A percentile compares a stretch with the other conserved stretches of the same genome.
Evolutionary conservation across 2,113 vertebrate species (phyloP).

Genomic region (Tenrec ecaudatus): DNA sequence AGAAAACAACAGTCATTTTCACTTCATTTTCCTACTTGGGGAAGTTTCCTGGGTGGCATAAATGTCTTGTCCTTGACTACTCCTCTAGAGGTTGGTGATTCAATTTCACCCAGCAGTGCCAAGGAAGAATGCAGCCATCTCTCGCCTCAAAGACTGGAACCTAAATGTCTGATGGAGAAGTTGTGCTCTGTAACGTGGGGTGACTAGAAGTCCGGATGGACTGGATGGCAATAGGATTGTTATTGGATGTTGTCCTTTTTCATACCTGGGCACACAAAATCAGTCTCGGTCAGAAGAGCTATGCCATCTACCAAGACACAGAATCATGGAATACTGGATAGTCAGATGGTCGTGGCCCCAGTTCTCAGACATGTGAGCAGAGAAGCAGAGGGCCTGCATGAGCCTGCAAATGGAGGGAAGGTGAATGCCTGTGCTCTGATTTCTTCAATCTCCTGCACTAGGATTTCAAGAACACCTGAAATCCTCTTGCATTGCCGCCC

Average conservation of each 20-base stretch:
- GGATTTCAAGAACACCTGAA: constrained; percentile 16
- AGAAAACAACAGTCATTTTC: background rate
- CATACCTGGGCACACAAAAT: background rate
- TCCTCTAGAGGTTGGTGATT: background rate
- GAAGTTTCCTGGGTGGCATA: background rate
- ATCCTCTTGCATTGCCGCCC: background rate
- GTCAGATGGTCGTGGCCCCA: background rate
- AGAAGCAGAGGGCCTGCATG: background rate
- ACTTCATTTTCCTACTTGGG: background rate
- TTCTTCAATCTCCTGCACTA: constrained; percentile 52
- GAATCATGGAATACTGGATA: background rate
- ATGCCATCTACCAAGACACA: background rate
- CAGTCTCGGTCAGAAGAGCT: background rate
- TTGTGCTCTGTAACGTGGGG: background rate
- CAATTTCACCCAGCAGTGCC: background rate
- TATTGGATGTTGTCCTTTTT: background rate
- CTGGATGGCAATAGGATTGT: background rate
- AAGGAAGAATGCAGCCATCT: background rate
- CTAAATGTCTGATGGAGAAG: background rate
- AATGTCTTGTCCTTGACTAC: background rate
- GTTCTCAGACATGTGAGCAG: constrained; percentile 11
- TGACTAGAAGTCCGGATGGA: background rate
- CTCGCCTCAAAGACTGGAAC: too few species aligned
- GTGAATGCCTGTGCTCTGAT: constrained; percentile 3
- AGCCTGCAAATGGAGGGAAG: background rate